Base-by-base conservation (phyloP, 1,140 invertebrate species). In the Drosophila nasuta region DNA sequence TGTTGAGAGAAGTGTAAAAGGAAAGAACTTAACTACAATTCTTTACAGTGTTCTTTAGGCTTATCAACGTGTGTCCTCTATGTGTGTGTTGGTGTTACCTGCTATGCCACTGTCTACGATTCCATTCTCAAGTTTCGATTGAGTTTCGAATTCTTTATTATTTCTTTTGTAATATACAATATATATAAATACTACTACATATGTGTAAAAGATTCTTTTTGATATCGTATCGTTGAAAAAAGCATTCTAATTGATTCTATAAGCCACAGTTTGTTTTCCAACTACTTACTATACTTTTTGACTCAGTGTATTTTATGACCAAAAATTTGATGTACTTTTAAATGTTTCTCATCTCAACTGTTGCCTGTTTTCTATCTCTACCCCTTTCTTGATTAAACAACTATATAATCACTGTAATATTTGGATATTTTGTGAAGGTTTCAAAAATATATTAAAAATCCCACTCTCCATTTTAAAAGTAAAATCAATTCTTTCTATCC, bases 31-130 rank as follows among this genome's bases (percentile, higher is more conserved):
- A 73, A 80, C 64, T 56, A 62, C 58, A 77, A 88, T 89, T 88
- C 77, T 75, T 89, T 81, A 89, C 85, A 87, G 83, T 87, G 85
- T 87, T 59, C 65, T 80, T 77, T 87, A 89, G 83, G 83, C 68
- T 82, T 87, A 76, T 65, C 66, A 76, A 79, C 77, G 83, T 78
- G 69, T 87, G 58, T 83, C 77, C 77, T 89, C 57, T 65, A 48
- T 54, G 51, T 54, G 51, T 54, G 54, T 41, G 54, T 71, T 76
- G 71, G 79, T 85, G 76, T 85, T 81, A 83, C 70, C 71, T 78
- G 64, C 57, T 63, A 70, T 75, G 58, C 65, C 49, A 75, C 41
- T 70, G 49, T 76, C 75, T 66, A 76, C 71, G 60, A 81, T 81
- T 70, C 77, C 30, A 56, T 54, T 49, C 51, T 57, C 45, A 28